These are phyloP conservation scores for Erebia aethiops DNA, from an alignment of 2,888 invertebrate genomes.

Conservation along the genomic window DNA sequence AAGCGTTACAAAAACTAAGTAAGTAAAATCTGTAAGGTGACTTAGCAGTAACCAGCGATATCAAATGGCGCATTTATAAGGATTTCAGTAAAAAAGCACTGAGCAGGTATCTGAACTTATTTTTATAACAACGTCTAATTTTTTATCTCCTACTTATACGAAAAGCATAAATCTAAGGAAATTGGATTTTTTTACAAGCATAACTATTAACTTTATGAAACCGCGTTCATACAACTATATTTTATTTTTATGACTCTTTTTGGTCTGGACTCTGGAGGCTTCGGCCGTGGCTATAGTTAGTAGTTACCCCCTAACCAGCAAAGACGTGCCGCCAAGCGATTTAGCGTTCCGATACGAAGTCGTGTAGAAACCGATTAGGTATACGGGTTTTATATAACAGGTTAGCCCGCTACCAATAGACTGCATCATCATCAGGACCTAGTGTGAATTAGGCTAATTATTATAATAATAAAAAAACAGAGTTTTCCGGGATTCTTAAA, in stretches of 20 bases:
- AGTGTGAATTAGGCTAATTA: no score
- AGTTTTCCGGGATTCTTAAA: no score
- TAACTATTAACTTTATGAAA: not conserved
- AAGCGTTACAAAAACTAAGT: constrained; percentile 1
- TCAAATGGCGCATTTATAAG: constrained; percentile 3
- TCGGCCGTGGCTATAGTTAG: no score
- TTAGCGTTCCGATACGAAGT: no score
- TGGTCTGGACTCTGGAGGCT: no score
- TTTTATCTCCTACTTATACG: not conserved
- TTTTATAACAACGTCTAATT: constrained; percentile 10
- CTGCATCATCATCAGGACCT: no score
- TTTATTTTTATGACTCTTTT: not conserved
- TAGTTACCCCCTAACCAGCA: no score
- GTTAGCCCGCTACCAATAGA: no score
- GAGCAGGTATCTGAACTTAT: not conserved
- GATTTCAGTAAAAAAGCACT: constrained; percentile 5
- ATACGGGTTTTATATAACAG: no score
- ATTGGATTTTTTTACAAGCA: constrained; percentile 9
- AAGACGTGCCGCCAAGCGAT: no score
- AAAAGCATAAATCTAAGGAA: constrained; percentile 8
- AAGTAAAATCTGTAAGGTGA: constrained; percentile 2
- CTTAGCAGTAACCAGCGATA: not conserved
- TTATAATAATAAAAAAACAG: no score
- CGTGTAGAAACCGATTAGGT: no score
- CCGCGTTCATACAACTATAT: not conserved